A percentile compares a stretch with the other conserved stretches of the same genome.
These are phyloP conservation scores for Etheostoma cragini DNA, from an alignment of 2,113 vertebrate species.

Conservation along the genomic window DNA sequence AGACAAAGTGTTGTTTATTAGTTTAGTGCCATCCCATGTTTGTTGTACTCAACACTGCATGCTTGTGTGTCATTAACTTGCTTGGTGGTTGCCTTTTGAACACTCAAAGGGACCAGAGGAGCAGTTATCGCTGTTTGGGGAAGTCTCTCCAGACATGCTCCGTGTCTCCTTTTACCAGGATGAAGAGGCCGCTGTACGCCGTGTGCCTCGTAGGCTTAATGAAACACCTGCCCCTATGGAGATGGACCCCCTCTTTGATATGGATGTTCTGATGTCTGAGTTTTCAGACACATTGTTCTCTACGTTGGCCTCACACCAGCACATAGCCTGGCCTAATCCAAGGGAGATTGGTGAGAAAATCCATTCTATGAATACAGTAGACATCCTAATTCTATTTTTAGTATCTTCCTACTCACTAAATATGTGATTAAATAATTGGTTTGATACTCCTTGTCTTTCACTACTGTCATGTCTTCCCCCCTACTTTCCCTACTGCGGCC, in stretches of 20 bases:
- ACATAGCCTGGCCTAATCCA: conserved; percentile 92
- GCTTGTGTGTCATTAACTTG: conserved; percentile 70
- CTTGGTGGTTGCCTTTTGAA: conserved; percentile 77
- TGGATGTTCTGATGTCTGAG: conserved; percentile 96
- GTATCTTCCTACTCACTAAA: neutral
- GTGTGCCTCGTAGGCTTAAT: conserved; percentile 80
- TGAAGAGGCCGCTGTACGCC: conserved; percentile 85
- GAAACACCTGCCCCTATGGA: conserved; percentile 95
- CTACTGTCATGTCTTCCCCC: neutral
- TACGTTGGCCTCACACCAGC: conserved; percentile 93
- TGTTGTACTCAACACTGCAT: conserved; percentile 57
- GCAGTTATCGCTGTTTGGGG: conserved; percentile 86
- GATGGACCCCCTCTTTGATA: conserved; percentile 93
- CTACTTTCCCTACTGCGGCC: neutral
- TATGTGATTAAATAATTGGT: neutral
- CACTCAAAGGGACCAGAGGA: conserved; percentile 81
- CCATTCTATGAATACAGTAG: neutral
- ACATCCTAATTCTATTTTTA: neutral
- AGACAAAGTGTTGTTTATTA: neutral
- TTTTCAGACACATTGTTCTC: conserved; percentile 97
- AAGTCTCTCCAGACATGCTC: conserved; percentile 86
- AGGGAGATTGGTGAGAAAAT: conserved; percentile 91
- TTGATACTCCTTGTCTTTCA: neutral
- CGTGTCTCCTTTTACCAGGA: conserved; percentile 89
- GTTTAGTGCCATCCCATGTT: neutral